phyloP scores from a whole-genome alignment of 1,140 invertebrate species.

The Dinothrombium tinctorium region DNA sequence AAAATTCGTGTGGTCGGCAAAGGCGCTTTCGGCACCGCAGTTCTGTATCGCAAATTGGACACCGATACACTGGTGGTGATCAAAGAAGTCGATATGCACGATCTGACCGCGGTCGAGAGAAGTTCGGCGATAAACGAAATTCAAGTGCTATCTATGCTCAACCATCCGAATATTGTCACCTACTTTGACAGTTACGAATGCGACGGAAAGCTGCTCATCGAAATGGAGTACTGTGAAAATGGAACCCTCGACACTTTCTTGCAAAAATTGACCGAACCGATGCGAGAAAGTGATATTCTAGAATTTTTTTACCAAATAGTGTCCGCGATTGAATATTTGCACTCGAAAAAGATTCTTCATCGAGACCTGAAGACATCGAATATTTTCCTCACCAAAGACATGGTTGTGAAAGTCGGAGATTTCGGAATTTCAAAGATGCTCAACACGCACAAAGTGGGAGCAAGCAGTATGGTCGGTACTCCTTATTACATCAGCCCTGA shows the following conservation, averaged over 20 bases:
- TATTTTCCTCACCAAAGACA: constrained; percentile 43
- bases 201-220: constrained; percentile 44
- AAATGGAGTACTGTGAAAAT: constrained; percentile 54
- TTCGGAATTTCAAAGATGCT: constrained; percentile 59
- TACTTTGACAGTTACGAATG: constrained; percentile 50
- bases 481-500: constrained; percentile 59
- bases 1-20: too few relatives aligned
- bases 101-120: constrained; percentile 37
- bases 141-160: constrained; percentile 38
- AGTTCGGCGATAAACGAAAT: constrained; percentile 49
- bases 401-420: constrained; percentile 41
- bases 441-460: constrained; percentile 35
- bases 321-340: constrained; percentile 41
- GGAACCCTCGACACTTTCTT: constrained; percentile 41
- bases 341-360: constrained; percentile 44
- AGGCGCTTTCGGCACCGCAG: constrained; percentile 49
- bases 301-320: constrained; percentile 41
- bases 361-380: constrained; percentile 54
- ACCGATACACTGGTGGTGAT: constrained; percentile 42
- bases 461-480: constrained; percentile 49
- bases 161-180: constrained; percentile 47
- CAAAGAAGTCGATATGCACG: constrained; percentile 48
- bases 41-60: constrained; percentile 37
- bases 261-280: constrained; percentile 22
- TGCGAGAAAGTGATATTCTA: constrained; percentile 37